Evolutionary conservation across 2,888 invertebrate species (phyloP).

Genomic region (Amblyjoppa proteus): DNA sequence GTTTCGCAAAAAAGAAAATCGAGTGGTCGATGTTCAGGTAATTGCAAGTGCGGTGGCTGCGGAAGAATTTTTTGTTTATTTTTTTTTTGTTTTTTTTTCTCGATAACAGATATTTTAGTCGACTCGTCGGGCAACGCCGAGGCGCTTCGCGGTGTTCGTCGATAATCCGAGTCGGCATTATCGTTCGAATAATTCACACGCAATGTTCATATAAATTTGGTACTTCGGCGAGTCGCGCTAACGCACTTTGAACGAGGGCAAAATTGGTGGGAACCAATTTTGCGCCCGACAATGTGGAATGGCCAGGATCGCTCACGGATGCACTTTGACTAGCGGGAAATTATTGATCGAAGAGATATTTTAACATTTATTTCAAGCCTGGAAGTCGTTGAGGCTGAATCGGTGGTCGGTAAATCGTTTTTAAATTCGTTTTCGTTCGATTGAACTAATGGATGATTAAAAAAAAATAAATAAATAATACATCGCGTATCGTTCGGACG

Average conservation of each 20-base stretch:
- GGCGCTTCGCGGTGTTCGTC: neutral
- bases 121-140: neutral
- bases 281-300: neutral
- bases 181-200: neutral
- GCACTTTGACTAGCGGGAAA: neutral
- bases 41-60: neutral
- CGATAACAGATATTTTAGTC: neutral
- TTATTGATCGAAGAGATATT: neutral
- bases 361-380: neutral
- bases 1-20: slow-evolving; percentile 1
- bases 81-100: neutral
- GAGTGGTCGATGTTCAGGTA: neutral
- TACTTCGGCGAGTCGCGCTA: neutral
- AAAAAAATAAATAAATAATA: no score
- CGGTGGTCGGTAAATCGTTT: neutral
- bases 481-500: neutral
- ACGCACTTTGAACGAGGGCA: neutral
- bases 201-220: neutral
- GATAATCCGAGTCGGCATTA: slow-evolving; percentile 28
- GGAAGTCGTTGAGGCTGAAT: neutral
- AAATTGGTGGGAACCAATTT: neutral
- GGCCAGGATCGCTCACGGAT: neutral
- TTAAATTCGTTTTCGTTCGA: neutral
- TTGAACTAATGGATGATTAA: neutral
- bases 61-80: neutral